A percentile compares a stretch with the other conserved stretches of the same genome.
Evolutionary conservation across 37 sponge, comb jelly and placozoan genomes (phyloP).

Genomic region (Spongia lamella): DNA sequence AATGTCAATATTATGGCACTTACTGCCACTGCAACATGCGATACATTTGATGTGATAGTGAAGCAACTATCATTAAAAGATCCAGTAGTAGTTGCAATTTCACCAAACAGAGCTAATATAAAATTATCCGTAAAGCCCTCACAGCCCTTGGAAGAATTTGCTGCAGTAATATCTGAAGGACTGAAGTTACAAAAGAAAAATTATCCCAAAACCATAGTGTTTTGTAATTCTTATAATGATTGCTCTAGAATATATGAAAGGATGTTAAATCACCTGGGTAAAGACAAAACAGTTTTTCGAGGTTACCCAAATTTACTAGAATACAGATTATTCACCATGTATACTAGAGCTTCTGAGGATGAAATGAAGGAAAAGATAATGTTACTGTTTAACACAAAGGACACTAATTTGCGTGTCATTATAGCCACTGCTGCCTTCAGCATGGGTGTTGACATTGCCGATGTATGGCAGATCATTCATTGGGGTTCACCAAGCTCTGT

Average conservation of each 20-base stretch:
- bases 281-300: conserved; percentile 6
- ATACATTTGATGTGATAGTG: neutral
- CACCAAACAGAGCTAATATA: conserved; percentile 14
- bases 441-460: conserved; percentile 23
- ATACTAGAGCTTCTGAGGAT: neutral
- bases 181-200: neutral
- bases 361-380: conserved; percentile 14
- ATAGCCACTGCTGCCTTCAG: too few species aligned
- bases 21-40: too few species aligned
- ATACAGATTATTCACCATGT: conserved; percentile 26
- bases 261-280: conserved; percentile 6
- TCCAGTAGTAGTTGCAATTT: conserved; percentile 25
- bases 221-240: conserved; percentile 4
- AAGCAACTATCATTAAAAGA: conserved; percentile 3
- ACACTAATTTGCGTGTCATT: neutral
- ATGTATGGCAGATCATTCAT: conserved; percentile 21
- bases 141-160: neutral
- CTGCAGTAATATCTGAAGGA: neutral
- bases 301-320: conserved; percentile 8
- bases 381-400: conserved; percentile 6
- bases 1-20: too few species aligned
- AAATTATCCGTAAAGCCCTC: neutral
- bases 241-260: conserved; percentile 14
- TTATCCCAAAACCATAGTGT: conserved; percentile 39
- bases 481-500: conserved; percentile 17